phyloP scores from a whole-genome alignment of 2,797 vertebrate species.

The Danio jaintianensis region DNA sequence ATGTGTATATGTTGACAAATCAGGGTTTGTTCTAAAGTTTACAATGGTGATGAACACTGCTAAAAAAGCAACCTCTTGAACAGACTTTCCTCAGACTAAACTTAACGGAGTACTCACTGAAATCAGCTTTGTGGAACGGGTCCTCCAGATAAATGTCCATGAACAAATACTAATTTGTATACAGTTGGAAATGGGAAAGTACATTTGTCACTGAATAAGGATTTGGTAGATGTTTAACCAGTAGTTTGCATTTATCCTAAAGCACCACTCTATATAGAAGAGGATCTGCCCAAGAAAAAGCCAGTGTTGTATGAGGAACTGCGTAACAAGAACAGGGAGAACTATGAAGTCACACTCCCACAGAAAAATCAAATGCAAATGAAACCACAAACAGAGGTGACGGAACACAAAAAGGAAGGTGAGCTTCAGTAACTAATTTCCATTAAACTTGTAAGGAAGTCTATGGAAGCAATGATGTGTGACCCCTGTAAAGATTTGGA shows the following conservation, averaged over 20 bases:
- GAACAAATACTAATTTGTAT: background rate
- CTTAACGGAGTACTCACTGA: no score
- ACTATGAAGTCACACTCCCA: constrained; percentile 77
- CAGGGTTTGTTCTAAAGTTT: no score
- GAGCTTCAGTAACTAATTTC: constrained; percentile 38
- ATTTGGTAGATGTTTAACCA: constrained; percentile 8
- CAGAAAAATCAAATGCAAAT: constrained; percentile 76
- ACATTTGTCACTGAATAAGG: background rate
- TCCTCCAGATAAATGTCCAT: background rate
- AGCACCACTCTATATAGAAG: constrained; percentile 75
- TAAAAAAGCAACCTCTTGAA: no score
- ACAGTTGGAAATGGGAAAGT: background rate
- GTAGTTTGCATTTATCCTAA: constrained; percentile 24
- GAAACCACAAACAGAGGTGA: constrained; percentile 74
- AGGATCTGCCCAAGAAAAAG: constrained; percentile 76
- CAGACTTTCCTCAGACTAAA: no score
- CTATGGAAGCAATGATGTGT: background rate
- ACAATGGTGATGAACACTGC: no score
- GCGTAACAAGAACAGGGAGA: constrained; percentile 84
- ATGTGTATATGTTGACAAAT: no score
- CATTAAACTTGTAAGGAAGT: background rate
- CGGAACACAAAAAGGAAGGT: constrained; percentile 77
- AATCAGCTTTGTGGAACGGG: no score
- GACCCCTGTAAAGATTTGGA: background rate
- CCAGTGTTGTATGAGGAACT: constrained; percentile 84